phyloP scores from a whole-genome alignment of 2,113 vertebrate species.

The Agapornis roseicollis region DNA sequence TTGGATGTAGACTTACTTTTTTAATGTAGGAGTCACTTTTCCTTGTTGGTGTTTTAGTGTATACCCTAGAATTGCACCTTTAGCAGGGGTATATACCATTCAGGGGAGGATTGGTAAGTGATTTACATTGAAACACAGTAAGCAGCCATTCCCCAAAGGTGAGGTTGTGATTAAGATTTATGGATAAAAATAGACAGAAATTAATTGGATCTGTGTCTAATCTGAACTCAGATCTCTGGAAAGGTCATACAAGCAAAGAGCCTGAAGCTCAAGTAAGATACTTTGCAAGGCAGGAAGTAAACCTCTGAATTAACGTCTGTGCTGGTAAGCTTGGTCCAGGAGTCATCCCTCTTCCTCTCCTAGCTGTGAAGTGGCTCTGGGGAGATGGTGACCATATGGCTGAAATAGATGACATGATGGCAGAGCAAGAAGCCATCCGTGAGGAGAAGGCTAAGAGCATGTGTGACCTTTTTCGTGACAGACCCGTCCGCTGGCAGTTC shows the following conservation, averaged over 20 bases:
- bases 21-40: neutral
- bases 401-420: slow-evolving; percentile 80
- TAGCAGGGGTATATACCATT: neutral
- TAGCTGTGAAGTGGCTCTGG: slow-evolving; percentile 80
- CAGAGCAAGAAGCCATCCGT: slow-evolving; percentile 68
- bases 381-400: slow-evolving; percentile 68
- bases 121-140: neutral
- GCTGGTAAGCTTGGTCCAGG: neutral
- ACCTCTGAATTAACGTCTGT: neutral
- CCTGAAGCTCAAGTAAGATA: neutral
- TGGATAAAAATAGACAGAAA: neutral
- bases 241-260: neutral
- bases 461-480: slow-evolving; percentile 73
- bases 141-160: neutral
- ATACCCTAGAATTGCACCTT: neutral
- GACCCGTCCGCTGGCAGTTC: slow-evolving; percentile 47
- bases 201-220: neutral
- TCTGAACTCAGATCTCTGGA: neutral
- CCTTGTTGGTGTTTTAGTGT: neutral
- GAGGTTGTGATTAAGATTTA: neutral
- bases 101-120: neutral
- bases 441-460: slow-evolving; percentile 55
- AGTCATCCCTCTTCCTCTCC: neutral
- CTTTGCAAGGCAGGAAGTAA: neutral
- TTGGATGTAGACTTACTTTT: neutral